Conservation (phyloP, 2,113 vertebrate genomes). For the Neopipo cinnamomea region DNA sequence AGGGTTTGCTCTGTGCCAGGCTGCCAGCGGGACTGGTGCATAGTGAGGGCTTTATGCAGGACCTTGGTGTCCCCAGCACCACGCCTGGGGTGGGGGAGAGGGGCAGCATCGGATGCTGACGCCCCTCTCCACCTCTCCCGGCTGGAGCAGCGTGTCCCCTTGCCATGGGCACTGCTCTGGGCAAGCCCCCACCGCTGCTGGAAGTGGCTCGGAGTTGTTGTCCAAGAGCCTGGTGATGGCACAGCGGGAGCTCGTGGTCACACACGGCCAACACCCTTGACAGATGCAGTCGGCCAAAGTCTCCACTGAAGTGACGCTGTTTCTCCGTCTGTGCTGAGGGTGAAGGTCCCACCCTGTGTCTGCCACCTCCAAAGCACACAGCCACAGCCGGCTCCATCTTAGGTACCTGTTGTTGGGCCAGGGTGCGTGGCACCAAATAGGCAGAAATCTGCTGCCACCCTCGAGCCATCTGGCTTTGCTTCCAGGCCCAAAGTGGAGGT, state of each 20-base stretch:
- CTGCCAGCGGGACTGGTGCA: constrained; percentile 5
- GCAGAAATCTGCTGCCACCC: neutral
- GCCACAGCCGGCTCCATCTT: neutral
- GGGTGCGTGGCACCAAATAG: neutral
- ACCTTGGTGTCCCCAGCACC: neutral
- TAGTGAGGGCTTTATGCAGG: constrained; percentile 1
- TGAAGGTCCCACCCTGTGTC: constrained; percentile 5
- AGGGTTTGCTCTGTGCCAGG: constrained; percentile 57
- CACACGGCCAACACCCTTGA: neutral
- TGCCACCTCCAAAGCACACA: constrained; percentile 22
- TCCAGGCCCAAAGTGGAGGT: neutral
- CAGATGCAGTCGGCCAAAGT: neutral
- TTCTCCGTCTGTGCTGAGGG: neutral
- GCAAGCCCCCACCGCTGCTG: rapidly evolving
- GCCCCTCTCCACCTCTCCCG: neutral
- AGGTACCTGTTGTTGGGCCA: neutral
- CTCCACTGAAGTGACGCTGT: neutral
- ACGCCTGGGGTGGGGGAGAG: neutral
- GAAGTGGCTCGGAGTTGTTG: neutral
- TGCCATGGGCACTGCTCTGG: neutral
- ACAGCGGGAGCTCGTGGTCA: neutral
- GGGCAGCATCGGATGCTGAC: neutral
- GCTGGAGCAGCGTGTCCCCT: neutral
- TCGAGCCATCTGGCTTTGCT: neutral
- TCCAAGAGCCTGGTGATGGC: neutral